A percentile compares a stretch with the other conserved stretches of the same genome.
Conservation (phyloP, 2,888 invertebrate genomes). For the Athripsodes cinereus region DNA sequence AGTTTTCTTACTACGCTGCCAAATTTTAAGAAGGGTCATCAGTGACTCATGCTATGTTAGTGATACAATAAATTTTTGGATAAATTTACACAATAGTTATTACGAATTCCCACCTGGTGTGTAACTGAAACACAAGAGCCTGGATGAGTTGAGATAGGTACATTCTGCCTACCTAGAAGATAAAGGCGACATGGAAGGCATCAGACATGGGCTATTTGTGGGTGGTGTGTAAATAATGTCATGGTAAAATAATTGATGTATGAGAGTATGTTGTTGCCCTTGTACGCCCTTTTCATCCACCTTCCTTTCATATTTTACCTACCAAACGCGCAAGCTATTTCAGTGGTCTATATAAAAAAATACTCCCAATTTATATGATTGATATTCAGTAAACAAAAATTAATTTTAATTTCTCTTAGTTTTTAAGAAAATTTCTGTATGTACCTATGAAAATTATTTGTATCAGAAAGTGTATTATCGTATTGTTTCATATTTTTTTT, state of each 20-base stretch:
- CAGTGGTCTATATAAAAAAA: conserved; percentile 24
- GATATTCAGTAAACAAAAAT: conserved; percentile 11
- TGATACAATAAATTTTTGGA: conserved; percentile 15
- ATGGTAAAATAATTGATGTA: background rate
- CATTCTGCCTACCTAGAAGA: no score
- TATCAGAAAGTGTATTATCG: conserved; percentile 21
- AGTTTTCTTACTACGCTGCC: conserved; percentile 18
- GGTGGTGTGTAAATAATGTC: no score
- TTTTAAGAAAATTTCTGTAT: conserved; percentile 28
- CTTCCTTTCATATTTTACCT: conserved; percentile 19
- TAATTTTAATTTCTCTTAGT: conserved; percentile 27
- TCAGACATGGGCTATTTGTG: background rate
- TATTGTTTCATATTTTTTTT: conserved; percentile 23
- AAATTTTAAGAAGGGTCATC: conserved; percentile 10
- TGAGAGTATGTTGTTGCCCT: conserved; percentile 16
- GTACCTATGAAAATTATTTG: conserved; percentile 24
- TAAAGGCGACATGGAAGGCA: background rate
- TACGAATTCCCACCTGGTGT: no score
- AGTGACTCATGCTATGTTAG: conserved; percentile 2
- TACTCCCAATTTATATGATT: conserved; percentile 27
- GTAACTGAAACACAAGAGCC: no score
- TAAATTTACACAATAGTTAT: conserved; percentile 13
- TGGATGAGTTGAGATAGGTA: no score
- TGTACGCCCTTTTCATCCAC: conserved; percentile 19
- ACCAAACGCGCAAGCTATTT: conserved; percentile 26